phyloP scores from a whole-genome alignment of 2,888 invertebrate species.

The Rhingia rostrata region DNA sequence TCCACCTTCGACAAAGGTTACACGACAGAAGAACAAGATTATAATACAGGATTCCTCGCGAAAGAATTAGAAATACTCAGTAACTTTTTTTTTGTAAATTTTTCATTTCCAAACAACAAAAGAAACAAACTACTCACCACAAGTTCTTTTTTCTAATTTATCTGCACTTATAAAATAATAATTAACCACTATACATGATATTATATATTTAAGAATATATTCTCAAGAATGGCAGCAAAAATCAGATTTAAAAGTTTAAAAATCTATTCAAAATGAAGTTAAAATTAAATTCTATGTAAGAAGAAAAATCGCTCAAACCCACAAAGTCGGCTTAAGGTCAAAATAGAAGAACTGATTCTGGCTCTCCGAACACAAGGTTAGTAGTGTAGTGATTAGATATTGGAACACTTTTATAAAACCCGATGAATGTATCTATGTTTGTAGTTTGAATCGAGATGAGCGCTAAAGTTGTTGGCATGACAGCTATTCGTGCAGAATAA shows the following conservation, averaged over 20 bases:
- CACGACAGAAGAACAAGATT: conserved; percentile 91
- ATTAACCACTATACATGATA: neutral
- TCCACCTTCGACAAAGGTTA: conserved; percentile 90
- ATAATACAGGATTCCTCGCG: conserved; percentile 86
- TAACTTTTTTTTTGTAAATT: conserved; percentile 29
- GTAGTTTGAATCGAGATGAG: too few species aligned
- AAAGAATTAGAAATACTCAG: conserved; percentile 77
- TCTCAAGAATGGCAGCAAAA: conserved; percentile 13
- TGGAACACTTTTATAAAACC: too few species aligned
- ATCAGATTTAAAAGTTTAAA: neutral
- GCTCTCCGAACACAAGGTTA: too few species aligned
- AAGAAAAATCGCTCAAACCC: neutral
- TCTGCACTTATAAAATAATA: conserved; percentile 10
- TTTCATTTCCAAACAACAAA: neutral
- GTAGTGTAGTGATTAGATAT: too few species aligned
- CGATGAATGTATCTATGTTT: too few species aligned
- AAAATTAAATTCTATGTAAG: neutral
- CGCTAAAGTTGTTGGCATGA: too few species aligned
- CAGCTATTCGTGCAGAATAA: too few species aligned
- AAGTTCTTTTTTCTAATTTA: conserved; percentile 4
- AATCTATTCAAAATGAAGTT: too few species aligned
- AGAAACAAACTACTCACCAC: conserved; percentile 22
- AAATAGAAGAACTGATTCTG: too few species aligned
- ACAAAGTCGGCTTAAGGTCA: neutral
- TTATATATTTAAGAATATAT: neutral